Conservation (phyloP, 1,140 invertebrate species). For the Tetramorium parvispinum region DNA sequence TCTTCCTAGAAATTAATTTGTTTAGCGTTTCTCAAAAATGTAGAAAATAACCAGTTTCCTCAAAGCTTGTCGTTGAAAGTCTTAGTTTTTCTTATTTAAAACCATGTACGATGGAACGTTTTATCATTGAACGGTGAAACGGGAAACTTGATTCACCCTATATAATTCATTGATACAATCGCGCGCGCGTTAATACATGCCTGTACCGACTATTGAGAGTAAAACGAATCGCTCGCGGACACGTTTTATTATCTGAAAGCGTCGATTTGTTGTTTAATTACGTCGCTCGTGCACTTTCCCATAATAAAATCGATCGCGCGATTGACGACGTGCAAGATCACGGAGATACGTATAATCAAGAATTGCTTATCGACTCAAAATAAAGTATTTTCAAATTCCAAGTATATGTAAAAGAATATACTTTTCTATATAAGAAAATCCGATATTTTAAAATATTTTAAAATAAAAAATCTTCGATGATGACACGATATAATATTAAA, state of each 20-base stretch:
- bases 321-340: not conserved
- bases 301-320: constrained; percentile 25
- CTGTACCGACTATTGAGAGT: not conserved
- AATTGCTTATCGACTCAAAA: not conserved
- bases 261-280: constrained; percentile 42
- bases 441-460: too few relatives aligned
- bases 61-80: not conserved
- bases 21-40: not conserved
- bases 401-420: not conserved
- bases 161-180: constrained; percentile 19
- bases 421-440: too few relatives aligned
- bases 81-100: not conserved
- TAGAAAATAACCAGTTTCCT: not conserved
- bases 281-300: constrained; percentile 36
- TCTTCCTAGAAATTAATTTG: not conserved
- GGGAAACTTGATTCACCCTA: not conserved
- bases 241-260: constrained; percentile 53
- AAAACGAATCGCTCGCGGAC: not conserved
- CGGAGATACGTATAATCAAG: not conserved
- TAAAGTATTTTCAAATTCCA: not conserved
- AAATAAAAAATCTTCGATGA: too few relatives aligned
- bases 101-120: not conserved
- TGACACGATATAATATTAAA: too few relatives aligned
- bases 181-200: not conserved
- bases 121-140: not conserved